Evolutionary conservation across 1,140 invertebrate genomes (phyloP).

Genomic region (Dolichoris vasculosae): DNA sequence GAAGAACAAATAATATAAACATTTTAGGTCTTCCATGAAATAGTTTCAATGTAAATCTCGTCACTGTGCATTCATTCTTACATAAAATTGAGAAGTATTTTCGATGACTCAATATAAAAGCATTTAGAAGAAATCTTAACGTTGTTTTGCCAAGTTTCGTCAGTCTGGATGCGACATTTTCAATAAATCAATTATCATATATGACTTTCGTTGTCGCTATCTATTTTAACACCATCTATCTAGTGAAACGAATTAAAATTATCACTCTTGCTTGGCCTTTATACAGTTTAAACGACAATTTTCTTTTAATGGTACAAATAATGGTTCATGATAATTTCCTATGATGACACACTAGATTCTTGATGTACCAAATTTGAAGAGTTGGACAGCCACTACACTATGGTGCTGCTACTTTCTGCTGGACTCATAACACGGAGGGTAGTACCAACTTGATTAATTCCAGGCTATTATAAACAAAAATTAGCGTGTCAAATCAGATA

Average conservation of each 20-base stretch:
- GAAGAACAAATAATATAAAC: slow-evolving; percentile 53
- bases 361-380: slow-evolving; percentile 44
- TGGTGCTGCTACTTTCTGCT: slow-evolving; percentile 66
- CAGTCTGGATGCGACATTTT: slow-evolving; percentile 45
- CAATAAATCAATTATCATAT: slow-evolving; percentile 35
- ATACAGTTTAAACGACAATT: slow-evolving; percentile 49
- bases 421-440: slow-evolving; percentile 66
- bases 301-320: slow-evolving; percentile 50
- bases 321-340: slow-evolving; percentile 47
- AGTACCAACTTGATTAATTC: slow-evolving; percentile 64
- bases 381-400: slow-evolving; percentile 63
- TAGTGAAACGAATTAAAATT: slow-evolving; percentile 44
- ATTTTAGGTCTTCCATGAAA: slow-evolving; percentile 49
- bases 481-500: slow-evolving; percentile 45
- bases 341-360: slow-evolving; percentile 45
- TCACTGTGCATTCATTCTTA: slow-evolving; percentile 46
- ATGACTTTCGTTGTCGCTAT: slow-evolving; percentile 47
- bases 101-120: slow-evolving; percentile 52
- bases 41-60: slow-evolving; percentile 46
- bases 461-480: slow-evolving; percentile 61
- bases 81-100: slow-evolving; percentile 50
- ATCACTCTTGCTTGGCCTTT: slow-evolving; percentile 44
- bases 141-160: slow-evolving; percentile 40
- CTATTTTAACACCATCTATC: slow-evolving; percentile 32
- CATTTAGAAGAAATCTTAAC: slow-evolving; percentile 52